A percentile compares a stretch with the other conserved stretches of the same genome.
Conservation (phyloP, 2,888 invertebrate species). For the Coenonympha arcania region DNA sequence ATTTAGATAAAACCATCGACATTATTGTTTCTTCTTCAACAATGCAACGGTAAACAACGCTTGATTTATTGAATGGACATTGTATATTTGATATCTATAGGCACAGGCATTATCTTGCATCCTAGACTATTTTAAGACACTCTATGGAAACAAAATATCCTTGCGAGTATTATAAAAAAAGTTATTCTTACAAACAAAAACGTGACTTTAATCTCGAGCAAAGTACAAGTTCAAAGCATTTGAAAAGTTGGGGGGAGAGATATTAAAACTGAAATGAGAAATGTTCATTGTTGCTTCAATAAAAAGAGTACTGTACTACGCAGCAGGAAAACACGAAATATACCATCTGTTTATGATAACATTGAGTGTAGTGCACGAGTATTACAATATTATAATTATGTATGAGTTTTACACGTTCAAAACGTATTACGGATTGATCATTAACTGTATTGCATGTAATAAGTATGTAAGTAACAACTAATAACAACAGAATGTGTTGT, state of each 20-base stretch:
- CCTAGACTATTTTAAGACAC: too few species aligned
- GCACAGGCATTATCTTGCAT: too few species aligned
- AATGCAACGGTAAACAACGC: too few species aligned
- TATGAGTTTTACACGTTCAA: slow-evolving; percentile 3
- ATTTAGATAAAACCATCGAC: too few species aligned
- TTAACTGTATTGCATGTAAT: background rate
- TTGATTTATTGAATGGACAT: too few species aligned
- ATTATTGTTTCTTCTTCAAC: too few species aligned
- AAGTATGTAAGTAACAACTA: background rate
- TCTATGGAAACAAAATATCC: too few species aligned
- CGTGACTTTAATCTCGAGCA: background rate
- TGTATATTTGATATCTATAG: too few species aligned
- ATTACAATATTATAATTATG: background rate
- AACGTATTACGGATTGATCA: background rate
- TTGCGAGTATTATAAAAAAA: too few species aligned
- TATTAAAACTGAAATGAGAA: slow-evolving; percentile 12
- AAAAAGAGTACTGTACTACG: slow-evolving; percentile 1
- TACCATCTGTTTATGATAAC: slow-evolving; percentile 7
- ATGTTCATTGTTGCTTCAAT: slow-evolving; percentile 1
- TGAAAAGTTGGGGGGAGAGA: slow-evolving; percentile 1
- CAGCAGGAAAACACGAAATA: background rate
- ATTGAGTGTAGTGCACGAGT: background rate
- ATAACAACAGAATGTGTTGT: background rate
- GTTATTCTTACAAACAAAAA: background rate
- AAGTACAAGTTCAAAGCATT: slow-evolving; percentile 1